Base-by-base conservation (phyloP, 2,113 vertebrate genomes). In the Pelodiscus sinensis region DNA sequence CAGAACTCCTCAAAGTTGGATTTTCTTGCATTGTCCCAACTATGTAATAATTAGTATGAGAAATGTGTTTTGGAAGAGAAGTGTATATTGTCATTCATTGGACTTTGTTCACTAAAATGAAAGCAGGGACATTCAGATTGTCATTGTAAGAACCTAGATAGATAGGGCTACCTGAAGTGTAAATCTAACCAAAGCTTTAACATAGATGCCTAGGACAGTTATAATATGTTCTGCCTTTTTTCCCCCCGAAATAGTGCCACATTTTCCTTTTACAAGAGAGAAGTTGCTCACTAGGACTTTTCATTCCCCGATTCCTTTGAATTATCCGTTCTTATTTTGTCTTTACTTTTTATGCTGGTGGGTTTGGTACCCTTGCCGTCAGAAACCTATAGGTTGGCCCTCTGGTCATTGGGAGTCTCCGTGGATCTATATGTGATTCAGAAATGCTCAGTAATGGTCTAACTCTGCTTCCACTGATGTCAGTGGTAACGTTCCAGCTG, bases 161-260 rank as follows among this genome's bases (percentile, higher is more conserved):
- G 29, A 81, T n/a, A 56, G 24, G 9, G 56, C 24, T 38, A 22
- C 35, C 56, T 71, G 73, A 58, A 52, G 7, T 60, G 82, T 15
- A 82, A 93, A 82, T 88, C 44, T 44, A 86, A 83, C 62, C 77
- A 89, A 35, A 51, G 90, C 84, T 88, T 79, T 44, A 90, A 54
- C 25, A 71, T n/a, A 35, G 79, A 57, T 12, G 21, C 79, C 54
- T 11, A 24, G 56, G 80, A 38, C 80, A 81, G 22, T 6, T 24
- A 58, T 75, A 9, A 0, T 44, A 55, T n/a, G 56, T 84, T n/a
- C 80, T 85, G 11, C 2, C 35, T 4, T 35, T 81, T 92, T 85
- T 55, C 65, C 44, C 44, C 52, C 19, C 31, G 24, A 65, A 73
- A 0, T 52, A 62, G 24, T n/a, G 79, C 38, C 16, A 19, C 65